Conservation (phyloP, 2,888 invertebrate genomes). For the Metallyticus violacea region DNA sequence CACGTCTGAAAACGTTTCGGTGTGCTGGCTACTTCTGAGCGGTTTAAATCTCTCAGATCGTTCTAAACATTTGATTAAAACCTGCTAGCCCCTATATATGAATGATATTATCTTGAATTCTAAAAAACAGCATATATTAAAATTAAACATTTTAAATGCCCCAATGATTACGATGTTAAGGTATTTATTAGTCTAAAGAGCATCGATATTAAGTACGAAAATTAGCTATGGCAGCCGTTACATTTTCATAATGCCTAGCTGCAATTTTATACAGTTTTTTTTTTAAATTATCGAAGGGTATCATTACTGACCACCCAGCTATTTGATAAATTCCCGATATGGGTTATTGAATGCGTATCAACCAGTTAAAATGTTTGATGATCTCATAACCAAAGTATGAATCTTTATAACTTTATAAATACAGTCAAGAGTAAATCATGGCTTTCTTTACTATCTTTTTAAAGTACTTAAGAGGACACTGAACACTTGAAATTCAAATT, state of each 20-base stretch:
- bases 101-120: not conserved
- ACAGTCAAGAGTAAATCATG: too few relatives aligned
- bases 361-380: too few relatives aligned
- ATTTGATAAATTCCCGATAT: too few relatives aligned
- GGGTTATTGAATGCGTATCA: too few relatives aligned
- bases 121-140: not conserved
- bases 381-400: too few relatives aligned
- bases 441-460: too few relatives aligned
- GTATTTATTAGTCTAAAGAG: not conserved
- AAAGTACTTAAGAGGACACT: too few relatives aligned
- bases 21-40: too few relatives aligned
- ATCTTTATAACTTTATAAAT: too few relatives aligned
- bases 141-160: not conserved
- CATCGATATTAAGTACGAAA: not conserved
- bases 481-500: too few relatives aligned
- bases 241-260: not conserved
- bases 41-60: not conserved
- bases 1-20: too few relatives aligned
- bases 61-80: not conserved
- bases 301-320: not conserved
- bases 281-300: not conserved
- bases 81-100: not conserved
- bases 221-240: not conserved
- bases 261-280: not conserved
- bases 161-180: not conserved